Base-by-base conservation (phyloP, 2,113 vertebrate species). In the Albula glossodonta region DNA sequence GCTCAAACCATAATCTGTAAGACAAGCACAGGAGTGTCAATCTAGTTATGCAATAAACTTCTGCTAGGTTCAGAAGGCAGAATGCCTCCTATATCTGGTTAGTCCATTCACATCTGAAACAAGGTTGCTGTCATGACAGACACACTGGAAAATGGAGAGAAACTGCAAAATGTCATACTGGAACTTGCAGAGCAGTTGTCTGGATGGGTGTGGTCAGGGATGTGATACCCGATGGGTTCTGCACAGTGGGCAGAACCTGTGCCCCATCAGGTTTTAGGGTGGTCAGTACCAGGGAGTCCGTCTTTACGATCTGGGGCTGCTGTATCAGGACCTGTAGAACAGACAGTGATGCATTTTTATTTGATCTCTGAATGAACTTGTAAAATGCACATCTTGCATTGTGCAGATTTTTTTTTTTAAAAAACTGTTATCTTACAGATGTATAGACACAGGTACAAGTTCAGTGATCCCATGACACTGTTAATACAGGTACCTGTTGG, bases 241-340 rank as follows among this genome's bases (percentile, higher is more conserved):
- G 98, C 91, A 99, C 96, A 0, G 97, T 93, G 0, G 98, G 96
- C 92, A 99, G 94, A 53, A 99, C 96, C 5, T 98, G 97, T 13
- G 95, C 98, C 56, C 97, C 97, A 0, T 99, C 98, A 0, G 97
- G 91, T 87, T 99, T 99, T 88, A 99, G 90, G 0, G 98, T 98
- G 0, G 98, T 98, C 90, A 99, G 92, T 87, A 99, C 97, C 85
- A 99, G 94, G 5, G 98, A 99, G 88, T 99, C 98, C 0, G 98
- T 98, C 92, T 99, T 99, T 88, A 99, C 96, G 89, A 99, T 98
- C 93, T 99, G 98, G 85, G 98, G 98, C 82, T 99, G 98, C 78
- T 99, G 98, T 83, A 99, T 96, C 83, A 99, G 94, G 87, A 99
- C 94, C 98, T 99, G 88, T 50, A 60, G 12, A 70, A 25, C 22